Conservation (phyloP, 1,140 invertebrate genomes). For the Nilaparvata lugens region DNA sequence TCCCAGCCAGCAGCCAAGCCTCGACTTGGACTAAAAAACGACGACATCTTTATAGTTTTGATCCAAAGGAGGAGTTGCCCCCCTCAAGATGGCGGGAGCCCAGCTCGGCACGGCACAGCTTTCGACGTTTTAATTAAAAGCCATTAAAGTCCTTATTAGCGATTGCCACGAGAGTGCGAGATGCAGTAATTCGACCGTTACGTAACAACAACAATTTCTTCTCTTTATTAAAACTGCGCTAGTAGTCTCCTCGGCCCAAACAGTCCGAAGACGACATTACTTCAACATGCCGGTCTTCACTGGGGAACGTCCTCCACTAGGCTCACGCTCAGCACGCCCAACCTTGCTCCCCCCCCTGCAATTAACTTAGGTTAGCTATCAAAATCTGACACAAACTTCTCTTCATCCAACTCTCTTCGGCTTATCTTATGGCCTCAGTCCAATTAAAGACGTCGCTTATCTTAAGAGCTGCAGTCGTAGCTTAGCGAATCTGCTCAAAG, state of each 20-base stretch:
- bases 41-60: conserved; percentile 21
- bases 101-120: background rate
- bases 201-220: background rate
- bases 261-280: background rate
- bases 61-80: background rate
- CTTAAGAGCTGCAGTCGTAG: too few species aligned
- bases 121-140: conserved; percentile 22
- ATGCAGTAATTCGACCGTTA: background rate
- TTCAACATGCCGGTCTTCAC: too few species aligned
- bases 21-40: conserved; percentile 8
- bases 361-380: too few species aligned
- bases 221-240: conserved; percentile 4
- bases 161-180: conserved; percentile 12
- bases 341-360: too few species aligned
- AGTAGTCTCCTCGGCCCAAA: background rate
- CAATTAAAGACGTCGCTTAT: too few species aligned
- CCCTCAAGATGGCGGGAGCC: background rate
- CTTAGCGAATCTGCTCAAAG: too few species aligned
- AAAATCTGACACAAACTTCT: too few species aligned
- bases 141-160: conserved; percentile 26
- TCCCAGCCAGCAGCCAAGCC: conserved; percentile 2
- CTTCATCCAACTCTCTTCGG: too few species aligned
- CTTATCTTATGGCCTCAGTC: too few species aligned
- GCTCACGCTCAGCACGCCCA: too few species aligned
- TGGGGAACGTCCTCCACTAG: too few species aligned